A percentile compares a stretch with the other conserved stretches of the same genome.
Conservation (phyloP, 2,797 vertebrate species). For the Nyctibius grandis region DNA sequence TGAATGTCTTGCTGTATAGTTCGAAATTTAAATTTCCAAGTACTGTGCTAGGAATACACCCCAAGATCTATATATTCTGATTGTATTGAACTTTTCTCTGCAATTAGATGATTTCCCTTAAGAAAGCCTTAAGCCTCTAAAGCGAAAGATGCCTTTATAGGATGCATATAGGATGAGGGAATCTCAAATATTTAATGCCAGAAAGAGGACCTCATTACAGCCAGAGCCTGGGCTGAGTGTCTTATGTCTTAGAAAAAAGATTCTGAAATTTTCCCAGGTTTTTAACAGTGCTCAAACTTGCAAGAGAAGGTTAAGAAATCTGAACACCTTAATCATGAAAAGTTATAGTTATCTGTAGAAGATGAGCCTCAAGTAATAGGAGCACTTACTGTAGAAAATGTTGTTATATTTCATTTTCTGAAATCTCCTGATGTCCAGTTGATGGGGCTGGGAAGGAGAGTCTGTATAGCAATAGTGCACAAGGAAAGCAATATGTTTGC, state of each 20-base stretch:
- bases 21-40: background rate
- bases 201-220: background rate
- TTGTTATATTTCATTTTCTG: slow-evolving; percentile 59
- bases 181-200: background rate
- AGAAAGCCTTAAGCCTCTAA: background rate
- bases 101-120: background rate
- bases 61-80: background rate
- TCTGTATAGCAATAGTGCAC: background rate
- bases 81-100: background rate
- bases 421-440: background rate
- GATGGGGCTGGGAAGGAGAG: background rate
- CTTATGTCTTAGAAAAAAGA: background rate
- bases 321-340: background rate
- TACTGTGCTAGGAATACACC: background rate
- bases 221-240: background rate
- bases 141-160: background rate
- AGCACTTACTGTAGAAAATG: slow-evolving; percentile 39
- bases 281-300: background rate
- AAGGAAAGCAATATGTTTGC: slow-evolving; percentile 43
- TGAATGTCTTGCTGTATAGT: background rate
- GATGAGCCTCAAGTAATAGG: slow-evolving; percentile 48
- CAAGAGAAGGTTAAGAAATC: background rate
- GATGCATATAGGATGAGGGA: background rate
- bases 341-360: slow-evolving; percentile 3
- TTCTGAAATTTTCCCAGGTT: background rate